A percentile compares a stretch with the other conserved stretches of the same genome.
Conservation (phyloP, 1,140 invertebrate species). For the Apis dorsata region DNA sequence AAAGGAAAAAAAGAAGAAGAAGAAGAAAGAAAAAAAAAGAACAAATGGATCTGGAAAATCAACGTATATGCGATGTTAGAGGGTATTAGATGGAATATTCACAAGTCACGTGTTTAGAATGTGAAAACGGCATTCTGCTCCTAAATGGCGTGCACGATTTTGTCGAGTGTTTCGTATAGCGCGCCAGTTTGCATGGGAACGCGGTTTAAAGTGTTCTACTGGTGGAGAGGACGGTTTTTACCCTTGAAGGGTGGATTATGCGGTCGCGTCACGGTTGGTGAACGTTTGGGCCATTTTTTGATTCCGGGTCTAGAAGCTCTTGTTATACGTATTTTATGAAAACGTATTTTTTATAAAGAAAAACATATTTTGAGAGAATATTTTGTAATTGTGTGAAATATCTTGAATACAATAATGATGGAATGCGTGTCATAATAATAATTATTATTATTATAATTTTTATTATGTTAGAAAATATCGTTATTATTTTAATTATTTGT, state of each 20-base stretch:
- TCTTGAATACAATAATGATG: too few species aligned
- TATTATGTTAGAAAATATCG: too few species aligned
- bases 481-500: too few species aligned
- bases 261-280: slow-evolving; percentile 1
- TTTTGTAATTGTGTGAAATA: too few species aligned
- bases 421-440: too few species aligned
- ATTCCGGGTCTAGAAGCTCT: background rate
- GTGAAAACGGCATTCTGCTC: background rate
- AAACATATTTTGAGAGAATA: too few species aligned
- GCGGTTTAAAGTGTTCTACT: background rate
- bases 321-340: background rate
- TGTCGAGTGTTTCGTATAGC: background rate
- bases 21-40: background rate
- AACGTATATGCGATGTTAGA: background rate
- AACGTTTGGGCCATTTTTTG: background rate
- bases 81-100: background rate
- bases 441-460: too few species aligned
- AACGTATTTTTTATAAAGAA: too few species aligned
- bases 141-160: background rate
- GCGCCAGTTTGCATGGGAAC: slow-evolving; percentile 6
- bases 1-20: too few species aligned
- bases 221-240: slow-evolving; percentile 3
- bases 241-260: background rate
- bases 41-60: background rate
- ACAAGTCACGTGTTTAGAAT: background rate